Evolutionary conservation across 2,888 invertebrate species (phyloP), one percentile per base, ranked within the genome.

Genomic region (Drosophila dives): DNA sequence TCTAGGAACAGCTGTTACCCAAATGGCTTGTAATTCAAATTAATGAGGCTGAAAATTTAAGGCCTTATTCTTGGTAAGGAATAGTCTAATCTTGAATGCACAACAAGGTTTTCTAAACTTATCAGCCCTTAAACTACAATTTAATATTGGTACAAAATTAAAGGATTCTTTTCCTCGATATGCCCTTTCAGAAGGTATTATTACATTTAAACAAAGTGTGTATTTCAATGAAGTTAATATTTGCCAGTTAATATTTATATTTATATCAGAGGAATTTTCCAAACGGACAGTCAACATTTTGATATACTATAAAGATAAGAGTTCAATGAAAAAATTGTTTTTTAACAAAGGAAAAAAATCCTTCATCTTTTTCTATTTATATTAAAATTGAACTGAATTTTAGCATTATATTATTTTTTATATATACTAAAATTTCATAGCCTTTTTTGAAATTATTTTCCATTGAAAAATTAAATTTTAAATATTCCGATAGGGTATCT

Each of bases 241-340:
- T 10, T n/a, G 17, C 17, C 38, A 8, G 8, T 45, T 7, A 12
- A 20, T 12, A 12, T 3, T 45, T 7, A n/a, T n/a, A n/a, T 7
- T 20, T 2, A 20, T 20, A 20, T 20, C 1, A 23, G 3, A 45
- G 7, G 7, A 0, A 20, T 45, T 45, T 45, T 11, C 1, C 1
- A 45, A 45, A 12, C 1, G 15, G 45, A 23, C 7, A 45, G 12
- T 8, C 7, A 2, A 4, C 7, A 7, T 15, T 23, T 23, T 15
- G 15, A 45, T 15, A 15, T 15, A 45, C 15, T 1, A 10, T n/a
- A 4, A 40, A 10, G 17, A 10, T n/a, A 4, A n/a, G 1, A 2
- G 3, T n/a, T n/a, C n/a, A 2, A 10, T n/a, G 1, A 0, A n/a
- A 10, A 11, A 2, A 1, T 11, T n/a, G n/a, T 40, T n/a, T n/a